Conservation (phyloP, 2,888 invertebrate species). For the Blastobasis adustella region DNA sequence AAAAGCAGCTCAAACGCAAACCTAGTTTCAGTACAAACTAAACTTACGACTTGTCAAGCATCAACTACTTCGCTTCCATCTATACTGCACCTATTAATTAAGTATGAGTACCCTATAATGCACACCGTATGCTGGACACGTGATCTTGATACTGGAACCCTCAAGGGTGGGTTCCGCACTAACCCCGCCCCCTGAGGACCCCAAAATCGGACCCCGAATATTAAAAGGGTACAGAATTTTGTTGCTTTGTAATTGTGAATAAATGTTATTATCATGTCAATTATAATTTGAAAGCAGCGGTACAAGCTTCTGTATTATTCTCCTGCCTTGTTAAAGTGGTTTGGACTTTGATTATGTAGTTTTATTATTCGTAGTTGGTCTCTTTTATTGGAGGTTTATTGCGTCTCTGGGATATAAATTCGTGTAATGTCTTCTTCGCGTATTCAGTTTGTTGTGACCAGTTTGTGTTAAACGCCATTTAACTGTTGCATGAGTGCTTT, state of each 20-base stretch:
- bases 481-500: no score
- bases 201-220: constrained; percentile 37
- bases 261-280: constrained; percentile 68
- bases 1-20: no score
- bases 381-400: no score
- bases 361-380: no score
- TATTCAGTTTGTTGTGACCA: no score
- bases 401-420: no score
- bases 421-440: no score
- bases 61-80: constrained; percentile 6
- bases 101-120: constrained; percentile 69
- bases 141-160: constrained; percentile 45
- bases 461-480: no score
- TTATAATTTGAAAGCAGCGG: constrained; percentile 51
- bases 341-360: no score
- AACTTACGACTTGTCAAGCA: no score
- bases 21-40: no score
- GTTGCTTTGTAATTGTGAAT: constrained; percentile 58
- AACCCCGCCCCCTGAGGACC: constrained; percentile 43
- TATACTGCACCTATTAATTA: constrained; percentile 56
- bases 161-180: constrained; percentile 35
- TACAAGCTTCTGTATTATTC: constrained; percentile 12
- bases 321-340: no score
- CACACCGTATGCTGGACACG: constrained; percentile 59
- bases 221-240: constrained; percentile 53